Percentiles rank a stretch among this genome's conserved stretches.
These are phyloP conservation scores for Elegia similella DNA, from an alignment of 2,888 invertebrate genomes.

Conservation along the genomic window DNA sequence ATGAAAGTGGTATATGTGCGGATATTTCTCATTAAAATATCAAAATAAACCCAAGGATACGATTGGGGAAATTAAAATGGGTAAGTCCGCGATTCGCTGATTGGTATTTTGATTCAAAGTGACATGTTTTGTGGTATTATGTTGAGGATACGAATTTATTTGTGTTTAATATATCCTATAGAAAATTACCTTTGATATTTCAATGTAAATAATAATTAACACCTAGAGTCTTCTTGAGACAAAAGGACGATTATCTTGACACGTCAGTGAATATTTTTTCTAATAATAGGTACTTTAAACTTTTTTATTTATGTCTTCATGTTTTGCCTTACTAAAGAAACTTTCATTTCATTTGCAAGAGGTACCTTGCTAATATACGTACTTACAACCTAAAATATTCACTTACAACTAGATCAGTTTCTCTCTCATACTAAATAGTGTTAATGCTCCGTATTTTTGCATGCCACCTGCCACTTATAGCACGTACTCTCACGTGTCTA, in stretches of 20 bases:
- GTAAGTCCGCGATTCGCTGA: not conserved
- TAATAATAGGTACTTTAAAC: too few species aligned
- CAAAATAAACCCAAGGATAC: slow-evolving; percentile 8
- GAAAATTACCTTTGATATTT: not conserved
- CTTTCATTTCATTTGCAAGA: too few species aligned
- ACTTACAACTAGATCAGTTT: not conserved
- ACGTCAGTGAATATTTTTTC: too few species aligned
- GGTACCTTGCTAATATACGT: too few species aligned
- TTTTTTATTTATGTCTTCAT: too few species aligned
- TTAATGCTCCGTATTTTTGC: not conserved
- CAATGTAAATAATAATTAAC: too few species aligned
- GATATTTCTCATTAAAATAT: slow-evolving; percentile 8
- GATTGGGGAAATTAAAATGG: slow-evolving; percentile 2
- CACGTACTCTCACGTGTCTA: slow-evolving; percentile 37
- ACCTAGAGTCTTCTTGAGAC: too few species aligned
- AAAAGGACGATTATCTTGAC: too few species aligned
- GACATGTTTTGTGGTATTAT: not conserved
- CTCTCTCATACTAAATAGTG: not conserved
- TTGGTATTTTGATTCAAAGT: slow-evolving; percentile 1
- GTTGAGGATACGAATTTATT: not conserved
- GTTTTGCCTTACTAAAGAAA: too few species aligned
- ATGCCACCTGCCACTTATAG: not conserved
- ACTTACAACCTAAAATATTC: not conserved
- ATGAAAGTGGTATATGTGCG: not conserved
- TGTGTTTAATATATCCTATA: not conserved